A percentile compares a stretch with the other conserved stretches of the same genome.
phyloP scores from a whole-genome alignment of 2,113 vertebrate genomes.

The Fregata magnificens region DNA sequence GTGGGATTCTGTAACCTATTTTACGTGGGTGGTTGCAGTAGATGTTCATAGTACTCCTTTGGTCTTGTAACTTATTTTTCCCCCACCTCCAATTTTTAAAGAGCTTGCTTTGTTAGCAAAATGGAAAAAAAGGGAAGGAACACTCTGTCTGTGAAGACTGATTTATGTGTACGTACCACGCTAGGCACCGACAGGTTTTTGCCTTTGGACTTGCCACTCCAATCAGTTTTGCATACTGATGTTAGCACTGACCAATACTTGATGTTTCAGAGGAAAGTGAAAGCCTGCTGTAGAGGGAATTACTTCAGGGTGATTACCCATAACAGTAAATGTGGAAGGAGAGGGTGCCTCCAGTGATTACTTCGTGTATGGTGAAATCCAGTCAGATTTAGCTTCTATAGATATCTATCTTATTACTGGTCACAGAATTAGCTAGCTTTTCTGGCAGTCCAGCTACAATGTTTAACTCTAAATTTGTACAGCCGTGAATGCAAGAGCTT shows the following conservation, averaged over 20 bases:
- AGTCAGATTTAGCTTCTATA: not conserved
- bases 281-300: not conserved
- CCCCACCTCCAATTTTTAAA: not conserved
- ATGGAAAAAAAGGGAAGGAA: not conserved
- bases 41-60: not conserved
- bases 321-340: not conserved
- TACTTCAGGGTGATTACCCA: not conserved
- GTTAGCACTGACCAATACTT: not conserved
- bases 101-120: not conserved
- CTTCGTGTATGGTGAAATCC: not conserved
- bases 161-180: fast-evolving
- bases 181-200: not conserved
- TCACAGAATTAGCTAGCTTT: not conserved
- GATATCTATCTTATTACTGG: not conserved
- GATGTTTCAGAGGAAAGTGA: not conserved
- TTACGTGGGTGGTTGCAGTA: not conserved
- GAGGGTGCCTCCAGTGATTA: not conserved
- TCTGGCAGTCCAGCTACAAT: not conserved
- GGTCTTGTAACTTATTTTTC: not conserved
- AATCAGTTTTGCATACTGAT: not conserved
- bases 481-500: not conserved
- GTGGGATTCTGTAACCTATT: not conserved
- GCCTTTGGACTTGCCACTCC: not conserved
- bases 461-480: not conserved
- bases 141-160: not conserved